These are phyloP conservation scores for Stigmatopora nigra DNA, from an alignment of 2,113 vertebrate genomes.

Conservation along the genomic window DNA sequence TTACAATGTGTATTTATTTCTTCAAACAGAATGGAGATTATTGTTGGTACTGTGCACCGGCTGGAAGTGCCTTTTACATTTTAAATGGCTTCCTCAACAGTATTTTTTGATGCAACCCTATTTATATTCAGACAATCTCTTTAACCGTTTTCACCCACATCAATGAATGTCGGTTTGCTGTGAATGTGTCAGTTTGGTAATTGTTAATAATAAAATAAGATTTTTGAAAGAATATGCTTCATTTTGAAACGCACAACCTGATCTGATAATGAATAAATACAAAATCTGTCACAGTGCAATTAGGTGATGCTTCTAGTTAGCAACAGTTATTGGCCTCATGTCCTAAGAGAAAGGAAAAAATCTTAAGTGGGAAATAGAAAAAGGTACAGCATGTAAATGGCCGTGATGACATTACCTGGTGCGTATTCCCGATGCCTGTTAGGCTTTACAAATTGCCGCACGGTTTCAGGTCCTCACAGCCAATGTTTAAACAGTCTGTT, in stretches of 20 bases:
- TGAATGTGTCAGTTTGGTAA: neutral
- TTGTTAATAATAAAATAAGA: slow-evolving; percentile 44
- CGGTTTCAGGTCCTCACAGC: slow-evolving; percentile 56
- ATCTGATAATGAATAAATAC: neutral
- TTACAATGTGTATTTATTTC: slow-evolving; percentile 60
- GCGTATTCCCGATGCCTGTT: slow-evolving; percentile 18
- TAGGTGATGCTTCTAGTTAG: neutral
- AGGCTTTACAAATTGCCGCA: slow-evolving; percentile 27
- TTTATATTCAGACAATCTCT: slow-evolving; percentile 32
- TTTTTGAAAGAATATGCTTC: slow-evolving; percentile 15
- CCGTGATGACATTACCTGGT: neutral
- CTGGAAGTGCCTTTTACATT: slow-evolving; percentile 47
- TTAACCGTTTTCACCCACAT: neutral
- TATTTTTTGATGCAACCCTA: slow-evolving; percentile 26
- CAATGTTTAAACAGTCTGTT: slow-evolving; percentile 77
- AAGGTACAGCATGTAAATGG: slow-evolving; percentile 9
- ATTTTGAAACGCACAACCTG: neutral
- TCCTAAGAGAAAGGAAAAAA: neutral
- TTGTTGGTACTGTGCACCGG: slow-evolving; percentile 36
- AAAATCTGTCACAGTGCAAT: neutral
- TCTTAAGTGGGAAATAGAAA: slow-evolving; percentile 5
- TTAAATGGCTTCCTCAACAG: slow-evolving; percentile 27
- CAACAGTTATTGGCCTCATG: neutral
- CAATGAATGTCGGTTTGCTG: neutral
- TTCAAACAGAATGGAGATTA: slow-evolving; percentile 24